Percentiles rank a stretch among this genome's conserved stretches.
phyloP scores from a whole-genome alignment of 2,113 vertebrate species.

The Xyliphius kryptos region DNA sequence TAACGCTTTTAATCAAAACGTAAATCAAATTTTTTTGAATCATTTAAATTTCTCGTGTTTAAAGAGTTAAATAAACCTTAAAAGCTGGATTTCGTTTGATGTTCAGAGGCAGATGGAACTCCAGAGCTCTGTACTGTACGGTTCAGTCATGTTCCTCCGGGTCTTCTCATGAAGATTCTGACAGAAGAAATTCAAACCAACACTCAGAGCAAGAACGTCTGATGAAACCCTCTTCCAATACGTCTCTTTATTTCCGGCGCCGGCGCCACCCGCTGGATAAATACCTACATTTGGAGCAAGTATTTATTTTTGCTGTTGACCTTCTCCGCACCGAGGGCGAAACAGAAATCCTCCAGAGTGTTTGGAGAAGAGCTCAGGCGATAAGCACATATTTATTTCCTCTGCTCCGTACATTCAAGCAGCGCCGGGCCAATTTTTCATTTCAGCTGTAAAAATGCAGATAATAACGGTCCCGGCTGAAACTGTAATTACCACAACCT shows the following conservation, averaged over 20 bases:
- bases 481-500: conserved; percentile 31
- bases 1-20: too few relatives aligned
- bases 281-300: not conserved
- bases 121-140: too few relatives aligned
- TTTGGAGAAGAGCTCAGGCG: conserved; percentile 17
- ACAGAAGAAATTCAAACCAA: too few relatives aligned
- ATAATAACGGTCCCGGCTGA: conserved; percentile 29
- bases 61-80: too few relatives aligned
- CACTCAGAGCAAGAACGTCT: too few relatives aligned
- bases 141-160: too few relatives aligned
- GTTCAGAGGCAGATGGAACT: not conserved
- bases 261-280: not conserved
- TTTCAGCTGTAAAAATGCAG: conserved; percentile 26
- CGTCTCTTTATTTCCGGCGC: conserved; percentile 8
- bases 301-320: conserved; percentile 27
- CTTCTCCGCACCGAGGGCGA: conserved; percentile 21
- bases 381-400: conserved; percentile 31
- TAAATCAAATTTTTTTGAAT: too few relatives aligned
- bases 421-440: conserved; percentile 29
- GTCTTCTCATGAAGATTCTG: too few relatives aligned
- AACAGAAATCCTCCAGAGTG: conserved; percentile 18
- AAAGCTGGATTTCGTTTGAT: not conserved
- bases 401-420: conserved; percentile 26
- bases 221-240: not conserved
- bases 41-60: too few relatives aligned